These are phyloP conservation scores for Colinus virginianus DNA, from an alignment of 2,113 vertebrate genomes.

Conservation along the genomic window DNA sequence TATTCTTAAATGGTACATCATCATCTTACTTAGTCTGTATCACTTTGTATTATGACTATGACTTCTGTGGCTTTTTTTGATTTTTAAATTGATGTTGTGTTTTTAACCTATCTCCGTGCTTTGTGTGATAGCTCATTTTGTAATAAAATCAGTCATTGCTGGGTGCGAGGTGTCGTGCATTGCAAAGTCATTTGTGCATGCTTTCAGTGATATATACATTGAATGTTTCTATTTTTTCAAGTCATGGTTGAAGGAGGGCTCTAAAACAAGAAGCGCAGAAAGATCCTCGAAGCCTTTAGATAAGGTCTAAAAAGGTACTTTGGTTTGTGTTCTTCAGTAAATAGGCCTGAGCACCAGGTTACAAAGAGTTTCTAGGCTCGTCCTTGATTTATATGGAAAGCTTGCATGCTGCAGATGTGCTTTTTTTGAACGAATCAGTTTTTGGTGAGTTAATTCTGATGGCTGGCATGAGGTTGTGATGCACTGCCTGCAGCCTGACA, in stretches of 20 bases:
- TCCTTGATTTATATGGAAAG: background rate
- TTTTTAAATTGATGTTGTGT: slow-evolving; percentile 3
- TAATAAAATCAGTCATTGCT: background rate
- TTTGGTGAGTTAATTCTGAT: background rate
- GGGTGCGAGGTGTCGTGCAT: slow-evolving; percentile 13
- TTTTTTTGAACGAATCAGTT: background rate
- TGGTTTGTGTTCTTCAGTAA: background rate
- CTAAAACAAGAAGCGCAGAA: background rate
- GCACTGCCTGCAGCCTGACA: background rate
- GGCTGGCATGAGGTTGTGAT: background rate
- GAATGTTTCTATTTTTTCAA: background rate
- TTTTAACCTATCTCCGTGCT: background rate
- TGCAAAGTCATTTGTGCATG: background rate
- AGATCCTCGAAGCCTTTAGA: background rate
- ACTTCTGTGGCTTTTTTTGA: background rate
- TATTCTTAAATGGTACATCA: background rate
- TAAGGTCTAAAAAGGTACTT: background rate
- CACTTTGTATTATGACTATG: background rate
- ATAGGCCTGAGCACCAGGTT: background rate
- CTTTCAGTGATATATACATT: background rate
- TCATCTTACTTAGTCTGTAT: background rate
- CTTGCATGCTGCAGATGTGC: rapidly evolving
- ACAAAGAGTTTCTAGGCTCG: background rate
- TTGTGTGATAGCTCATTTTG: background rate
- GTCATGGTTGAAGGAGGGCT: background rate